A percentile compares a stretch with the other conserved stretches of the same genome.
phyloP scores from a whole-genome alignment of 2,888 invertebrate species.

The Agrochola lychnidis region DNA sequence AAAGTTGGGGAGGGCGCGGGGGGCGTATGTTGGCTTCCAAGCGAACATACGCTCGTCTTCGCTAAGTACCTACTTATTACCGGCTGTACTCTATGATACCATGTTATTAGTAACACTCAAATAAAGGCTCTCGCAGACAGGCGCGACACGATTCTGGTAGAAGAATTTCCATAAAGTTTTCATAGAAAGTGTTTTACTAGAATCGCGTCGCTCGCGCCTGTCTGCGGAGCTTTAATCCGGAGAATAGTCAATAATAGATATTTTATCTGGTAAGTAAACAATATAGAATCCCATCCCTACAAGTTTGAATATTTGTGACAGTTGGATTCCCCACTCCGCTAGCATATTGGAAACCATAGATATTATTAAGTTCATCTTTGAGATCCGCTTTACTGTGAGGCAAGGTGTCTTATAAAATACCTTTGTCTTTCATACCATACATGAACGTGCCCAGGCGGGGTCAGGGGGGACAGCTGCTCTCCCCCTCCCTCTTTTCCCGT shows the following conservation, averaged over 20 bases:
- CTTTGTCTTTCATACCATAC: neutral
- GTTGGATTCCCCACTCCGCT: neutral
- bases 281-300: neutral
- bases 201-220: no score
- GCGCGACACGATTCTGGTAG: no score
- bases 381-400: neutral
- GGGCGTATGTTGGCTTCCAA: neutral
- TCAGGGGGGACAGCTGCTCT: neutral
- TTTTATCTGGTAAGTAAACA: neutral
- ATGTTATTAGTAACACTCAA: neutral
- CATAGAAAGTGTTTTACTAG: no score
- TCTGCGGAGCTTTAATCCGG: no score
- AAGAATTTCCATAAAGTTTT: no score
- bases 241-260: no score
- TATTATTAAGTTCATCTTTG: neutral
- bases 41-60: neutral
- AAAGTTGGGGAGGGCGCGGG: neutral
- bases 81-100: neutral
- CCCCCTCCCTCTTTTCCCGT: neutral
- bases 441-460: neutral
- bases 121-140: no score
- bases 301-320: neutral
- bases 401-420: neutral
- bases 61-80: neutral
- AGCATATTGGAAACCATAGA: neutral